Evolutionary conservation across 2,113 vertebrate species (phyloP).

Genomic region (Periophthalmodon schlosseri): DNA sequence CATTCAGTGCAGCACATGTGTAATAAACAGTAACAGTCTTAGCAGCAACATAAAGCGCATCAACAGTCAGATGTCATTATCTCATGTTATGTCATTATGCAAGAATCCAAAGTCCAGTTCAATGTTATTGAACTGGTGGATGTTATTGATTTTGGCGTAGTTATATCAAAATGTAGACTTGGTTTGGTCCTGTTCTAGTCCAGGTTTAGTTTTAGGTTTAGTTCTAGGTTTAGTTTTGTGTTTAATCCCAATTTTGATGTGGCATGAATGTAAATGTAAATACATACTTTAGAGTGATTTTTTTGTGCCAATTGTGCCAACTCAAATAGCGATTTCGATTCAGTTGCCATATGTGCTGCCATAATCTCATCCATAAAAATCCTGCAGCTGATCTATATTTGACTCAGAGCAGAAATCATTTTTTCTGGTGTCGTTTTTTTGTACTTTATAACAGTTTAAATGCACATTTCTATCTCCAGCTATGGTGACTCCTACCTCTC

Average conservation of each 20-base stretch:
- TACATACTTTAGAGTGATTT: no score
- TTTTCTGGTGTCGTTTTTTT: constrained; percentile 28
- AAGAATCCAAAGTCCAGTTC: no score
- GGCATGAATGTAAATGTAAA: no score
- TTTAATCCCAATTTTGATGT: no score
- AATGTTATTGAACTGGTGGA: no score
- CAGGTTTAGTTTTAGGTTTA: not conserved
- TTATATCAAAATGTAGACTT: not conserved
- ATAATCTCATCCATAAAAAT: constrained; percentile 42
- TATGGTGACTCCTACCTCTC: constrained; percentile 34
- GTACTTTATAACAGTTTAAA: constrained; percentile 19
- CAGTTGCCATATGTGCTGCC: not conserved
- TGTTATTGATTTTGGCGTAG: not conserved
- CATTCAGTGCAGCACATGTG: no score
- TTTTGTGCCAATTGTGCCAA: no score
- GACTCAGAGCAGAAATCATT: constrained; percentile 27
- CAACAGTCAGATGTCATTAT: no score
- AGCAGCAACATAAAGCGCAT: no score
- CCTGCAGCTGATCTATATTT: constrained; percentile 38
- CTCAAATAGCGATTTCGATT: no score
- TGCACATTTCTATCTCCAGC: constrained; percentile 26
- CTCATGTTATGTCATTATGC: no score
- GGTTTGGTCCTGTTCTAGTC: not conserved
- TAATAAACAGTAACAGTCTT: no score
- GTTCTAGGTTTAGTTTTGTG: not conserved